Conservation (phyloP, 2,797 vertebrate species). For the Acropternis orthonyx region DNA sequence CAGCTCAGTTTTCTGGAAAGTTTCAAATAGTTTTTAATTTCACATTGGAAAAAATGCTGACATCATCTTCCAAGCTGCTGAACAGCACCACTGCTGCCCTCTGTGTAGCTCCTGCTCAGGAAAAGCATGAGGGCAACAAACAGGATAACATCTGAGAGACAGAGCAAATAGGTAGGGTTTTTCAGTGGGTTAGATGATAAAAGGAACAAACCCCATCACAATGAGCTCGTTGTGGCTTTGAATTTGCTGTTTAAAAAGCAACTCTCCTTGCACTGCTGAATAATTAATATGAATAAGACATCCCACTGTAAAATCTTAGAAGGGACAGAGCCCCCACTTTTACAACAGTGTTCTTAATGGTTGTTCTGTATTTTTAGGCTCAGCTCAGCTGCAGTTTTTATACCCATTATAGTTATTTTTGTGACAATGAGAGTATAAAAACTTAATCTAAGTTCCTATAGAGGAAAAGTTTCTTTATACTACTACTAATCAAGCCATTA, state of each 20-base stretch:
- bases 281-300: background rate
- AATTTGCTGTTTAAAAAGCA: background rate
- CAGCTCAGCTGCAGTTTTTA: background rate
- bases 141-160: background rate
- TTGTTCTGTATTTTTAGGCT: background rate
- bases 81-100: background rate
- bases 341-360: background rate
- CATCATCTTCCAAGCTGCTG: background rate
- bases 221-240: background rate
- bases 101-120: background rate
- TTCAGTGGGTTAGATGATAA: background rate
- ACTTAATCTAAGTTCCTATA: background rate
- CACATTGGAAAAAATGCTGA: background rate
- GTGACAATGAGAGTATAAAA: background rate
- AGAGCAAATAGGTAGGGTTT: fast-evolving
- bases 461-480: background rate
- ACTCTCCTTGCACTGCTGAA: background rate
- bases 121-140: background rate
- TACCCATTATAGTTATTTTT: background rate
- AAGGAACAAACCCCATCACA: background rate
- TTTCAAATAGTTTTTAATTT: background rate
- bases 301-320: background rate
- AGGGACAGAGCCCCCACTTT: background rate
- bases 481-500: background rate
- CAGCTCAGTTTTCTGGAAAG: background rate